Evolutionary conservation across 2,113 vertebrate genomes (phyloP).

Genomic region (Empidonax traillii): DNA sequence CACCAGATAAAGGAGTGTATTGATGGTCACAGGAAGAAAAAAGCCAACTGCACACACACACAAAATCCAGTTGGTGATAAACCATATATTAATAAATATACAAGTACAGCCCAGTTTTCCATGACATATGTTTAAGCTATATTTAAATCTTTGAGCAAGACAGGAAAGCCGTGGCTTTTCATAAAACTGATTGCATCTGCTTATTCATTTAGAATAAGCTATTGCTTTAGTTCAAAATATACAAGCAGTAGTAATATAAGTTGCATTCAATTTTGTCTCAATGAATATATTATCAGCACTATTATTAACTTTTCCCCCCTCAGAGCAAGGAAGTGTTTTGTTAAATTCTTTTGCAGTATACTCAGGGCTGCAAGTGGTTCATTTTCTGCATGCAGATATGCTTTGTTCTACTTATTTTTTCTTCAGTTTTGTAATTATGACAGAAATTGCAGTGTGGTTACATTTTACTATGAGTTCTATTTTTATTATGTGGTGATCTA

Average conservation of each 20-base stretch:
- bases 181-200: slow-evolving; percentile 39
- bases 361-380: not conserved
- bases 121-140: slow-evolving; percentile 15
- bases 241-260: slow-evolving; percentile 22
- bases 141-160: slow-evolving; percentile 34
- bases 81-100: slow-evolving; percentile 28
- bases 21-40: not conserved
- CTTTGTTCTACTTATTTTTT: not conserved
- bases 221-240: not conserved
- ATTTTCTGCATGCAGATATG: not conserved
- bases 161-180: slow-evolving; percentile 34
- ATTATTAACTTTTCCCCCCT: not conserved
- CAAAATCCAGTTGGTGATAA: not conserved
- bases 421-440: not conserved
- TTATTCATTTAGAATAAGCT: slow-evolving; percentile 44
- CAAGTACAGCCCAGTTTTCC: not conserved
- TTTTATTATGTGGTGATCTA: not conserved
- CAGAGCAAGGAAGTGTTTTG: not conserved
- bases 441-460: not conserved
- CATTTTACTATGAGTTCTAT: not conserved
- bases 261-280: slow-evolving; percentile 40
- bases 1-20: not conserved
- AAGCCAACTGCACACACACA: not conserved
- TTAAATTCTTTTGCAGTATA: not conserved
- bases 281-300: slow-evolving; percentile 21